Percentiles rank a stretch among this genome's conserved stretches.
phyloP scores from a whole-genome alignment of 1,140 invertebrate species.

The Patella vulgata region DNA sequence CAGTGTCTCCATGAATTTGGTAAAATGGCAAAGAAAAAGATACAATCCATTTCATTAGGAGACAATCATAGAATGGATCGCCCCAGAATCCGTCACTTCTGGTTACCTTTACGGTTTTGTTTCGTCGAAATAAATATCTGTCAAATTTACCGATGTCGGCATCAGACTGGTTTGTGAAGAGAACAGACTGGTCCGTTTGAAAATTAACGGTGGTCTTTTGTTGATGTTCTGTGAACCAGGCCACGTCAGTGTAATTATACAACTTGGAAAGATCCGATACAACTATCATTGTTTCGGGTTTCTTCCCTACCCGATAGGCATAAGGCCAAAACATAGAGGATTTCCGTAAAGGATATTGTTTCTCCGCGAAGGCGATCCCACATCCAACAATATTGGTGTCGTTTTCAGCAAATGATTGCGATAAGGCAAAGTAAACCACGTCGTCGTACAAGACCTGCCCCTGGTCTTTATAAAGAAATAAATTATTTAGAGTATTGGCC shows the following conservation, averaged over 20 bases:
- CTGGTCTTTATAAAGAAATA: constrained; percentile 32
- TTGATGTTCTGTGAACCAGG: constrained; percentile 28
- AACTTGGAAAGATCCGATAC: constrained; percentile 27
- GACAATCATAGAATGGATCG: constrained; percentile 41
- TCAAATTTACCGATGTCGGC: constrained; percentile 21
- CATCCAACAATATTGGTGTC: constrained; percentile 35
- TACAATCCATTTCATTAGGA: constrained; percentile 34
- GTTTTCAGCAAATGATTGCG: constrained; percentile 37
- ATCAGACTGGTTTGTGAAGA: constrained; percentile 22
- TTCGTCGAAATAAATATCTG: constrained; percentile 18
- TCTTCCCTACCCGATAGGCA: constrained; percentile 12
- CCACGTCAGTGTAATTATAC: constrained; percentile 17
- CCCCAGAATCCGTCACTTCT: constrained; percentile 41
- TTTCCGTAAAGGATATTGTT: constrained; percentile 13
- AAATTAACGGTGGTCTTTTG: constrained; percentile 20
- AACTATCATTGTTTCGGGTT: constrained; percentile 15
- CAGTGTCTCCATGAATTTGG: constrained; percentile 15
- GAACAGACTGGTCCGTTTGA: constrained; percentile 13
- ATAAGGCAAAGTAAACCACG: constrained; percentile 33
- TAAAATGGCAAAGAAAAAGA: constrained; percentile 48
- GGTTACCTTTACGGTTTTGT: constrained; percentile 20
- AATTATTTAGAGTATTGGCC: constrained; percentile 42
- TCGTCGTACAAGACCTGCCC: constrained; percentile 28
- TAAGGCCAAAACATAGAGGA: constrained; percentile 28
- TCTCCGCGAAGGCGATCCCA: constrained; percentile 40